Conservation (phyloP, 1,140 invertebrate species). For the Cydia fagiglandana region DNA sequence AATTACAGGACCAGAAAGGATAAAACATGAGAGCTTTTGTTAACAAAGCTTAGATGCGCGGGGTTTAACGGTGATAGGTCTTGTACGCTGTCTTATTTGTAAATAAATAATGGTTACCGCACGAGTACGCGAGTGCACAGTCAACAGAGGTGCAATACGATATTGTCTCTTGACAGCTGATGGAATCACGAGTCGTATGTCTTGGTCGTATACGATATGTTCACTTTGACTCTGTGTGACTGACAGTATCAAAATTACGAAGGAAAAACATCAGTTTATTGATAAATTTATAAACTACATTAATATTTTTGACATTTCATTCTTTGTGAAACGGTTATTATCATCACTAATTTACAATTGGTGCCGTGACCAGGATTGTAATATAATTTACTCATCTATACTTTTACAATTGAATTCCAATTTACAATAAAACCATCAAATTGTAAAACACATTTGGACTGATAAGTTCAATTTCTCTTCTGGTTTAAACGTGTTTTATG, state of each 20-base stretch:
- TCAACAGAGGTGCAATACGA: conserved; percentile 11
- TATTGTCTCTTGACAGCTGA: conserved; percentile 3
- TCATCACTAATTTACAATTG: background rate
- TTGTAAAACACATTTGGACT: no score
- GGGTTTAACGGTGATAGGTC: conserved; percentile 12
- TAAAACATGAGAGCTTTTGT: conserved; percentile 13
- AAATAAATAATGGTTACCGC: conserved; percentile 6
- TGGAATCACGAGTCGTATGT: background rate
- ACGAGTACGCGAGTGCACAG: background rate
- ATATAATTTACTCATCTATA: background rate
- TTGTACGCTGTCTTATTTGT: conserved; percentile 18
- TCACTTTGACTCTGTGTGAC: background rate
- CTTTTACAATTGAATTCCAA: no score
- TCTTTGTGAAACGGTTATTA: no score
- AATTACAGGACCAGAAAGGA: background rate
- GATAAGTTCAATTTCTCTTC: no score
- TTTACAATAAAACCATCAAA: no score
- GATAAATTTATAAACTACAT: no score
- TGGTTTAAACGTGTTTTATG: no score
- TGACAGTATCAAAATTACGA: background rate
- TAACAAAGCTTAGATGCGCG: conserved; percentile 18
- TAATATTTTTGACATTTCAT: background rate
- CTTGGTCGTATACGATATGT: background rate
- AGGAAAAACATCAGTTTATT: background rate
- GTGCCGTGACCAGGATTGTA: background rate